Evolutionary conservation across 1,140 invertebrate species (phyloP), one percentile per base, ranked within the genome.

Genomic region (Plectrocnemia conspersa): DNA sequence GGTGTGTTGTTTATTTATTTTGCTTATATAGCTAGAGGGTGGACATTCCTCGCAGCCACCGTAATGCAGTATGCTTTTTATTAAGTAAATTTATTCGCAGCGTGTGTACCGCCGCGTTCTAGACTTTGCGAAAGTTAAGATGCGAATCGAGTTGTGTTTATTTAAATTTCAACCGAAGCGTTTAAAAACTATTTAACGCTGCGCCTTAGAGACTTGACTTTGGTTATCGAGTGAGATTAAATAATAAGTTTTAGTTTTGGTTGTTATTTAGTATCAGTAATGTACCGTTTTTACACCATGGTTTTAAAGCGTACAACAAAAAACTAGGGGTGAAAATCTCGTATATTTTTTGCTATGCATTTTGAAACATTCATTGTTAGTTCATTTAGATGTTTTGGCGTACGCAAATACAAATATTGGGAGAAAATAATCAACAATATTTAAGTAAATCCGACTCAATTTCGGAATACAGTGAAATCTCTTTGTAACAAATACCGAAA

Each of bases 11-110:
- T 55, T 59, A 41, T 47, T 55, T 56, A 59, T 52, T 48, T 53
- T 50, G 23, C 25, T 19, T 16, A 38, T 36, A 11, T 18, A 10
- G 19, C 27, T n/a, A n/a, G 21, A 52, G 50, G 47, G 58, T 55
- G 48, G 53, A 59, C 53, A 52, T 59, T 59, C 52, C 33, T 52
- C 25, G 48, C 47, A 41, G 41, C 53, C 53, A 47, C 40, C 47
- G 53, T 35, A 42, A 32, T 52, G 40, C 47, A 38, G 47, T 50
- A 22, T 50, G 35, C 47, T 50, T 50, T 50, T 50, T 50, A 50
- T 50, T 50, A 50, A 38, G 38, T n/a, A 52, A 53, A 56, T 50
- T 56, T 56, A 56, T 56, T 56, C 54, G 21, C 27, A 23, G 23
- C 27, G 47, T 52, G 40, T 52, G 47, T 56, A 32, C 25, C 16